A percentile compares a stretch with the other conserved stretches of the same genome.
These are phyloP conservation scores for Nasonia vitripennis DNA, from an alignment of 1,140 invertebrate species.

Conservation along the genomic window DNA sequence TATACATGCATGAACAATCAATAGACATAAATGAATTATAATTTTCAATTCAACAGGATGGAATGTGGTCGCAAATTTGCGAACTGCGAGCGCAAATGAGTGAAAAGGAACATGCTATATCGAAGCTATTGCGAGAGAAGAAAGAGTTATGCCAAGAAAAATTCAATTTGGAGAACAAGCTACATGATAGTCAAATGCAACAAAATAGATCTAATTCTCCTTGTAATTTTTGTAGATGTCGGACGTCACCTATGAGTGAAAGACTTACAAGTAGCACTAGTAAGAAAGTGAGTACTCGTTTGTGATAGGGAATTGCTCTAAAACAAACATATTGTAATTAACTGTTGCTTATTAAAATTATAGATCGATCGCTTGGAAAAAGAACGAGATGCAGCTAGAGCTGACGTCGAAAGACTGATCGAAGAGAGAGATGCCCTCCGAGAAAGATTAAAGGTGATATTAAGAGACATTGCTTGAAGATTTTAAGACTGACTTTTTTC, in stretches of 20 bases:
- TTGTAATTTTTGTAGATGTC: constrained; percentile 58
- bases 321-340: constrained; percentile 4
- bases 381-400: constrained; percentile 75
- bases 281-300: constrained; percentile 34
- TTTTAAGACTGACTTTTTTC: constrained; percentile 22
- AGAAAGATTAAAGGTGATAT: constrained; percentile 74
- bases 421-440: constrained; percentile 76
- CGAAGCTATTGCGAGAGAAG: constrained; percentile 70
- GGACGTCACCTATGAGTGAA: constrained; percentile 28
- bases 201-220: constrained; percentile 56
- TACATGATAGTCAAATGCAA: constrained; percentile 63
- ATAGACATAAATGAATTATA: background rate
- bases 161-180: constrained; percentile 67
- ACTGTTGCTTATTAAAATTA: constrained; percentile 44
- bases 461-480: constrained; percentile 46
- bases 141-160: constrained; percentile 70
- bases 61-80: constrained; percentile 58
- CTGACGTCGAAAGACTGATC: constrained; percentile 75
- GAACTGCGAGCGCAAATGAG: constrained; percentile 68
- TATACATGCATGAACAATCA: background rate
- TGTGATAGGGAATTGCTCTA: background rate
- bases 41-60: constrained; percentile 46
- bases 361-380: constrained; percentile 74
- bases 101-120: constrained; percentile 70
- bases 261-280: constrained; percentile 45